Conservation (phyloP, 2,113 vertebrate species). For the Peromyscus californicus region DNA sequence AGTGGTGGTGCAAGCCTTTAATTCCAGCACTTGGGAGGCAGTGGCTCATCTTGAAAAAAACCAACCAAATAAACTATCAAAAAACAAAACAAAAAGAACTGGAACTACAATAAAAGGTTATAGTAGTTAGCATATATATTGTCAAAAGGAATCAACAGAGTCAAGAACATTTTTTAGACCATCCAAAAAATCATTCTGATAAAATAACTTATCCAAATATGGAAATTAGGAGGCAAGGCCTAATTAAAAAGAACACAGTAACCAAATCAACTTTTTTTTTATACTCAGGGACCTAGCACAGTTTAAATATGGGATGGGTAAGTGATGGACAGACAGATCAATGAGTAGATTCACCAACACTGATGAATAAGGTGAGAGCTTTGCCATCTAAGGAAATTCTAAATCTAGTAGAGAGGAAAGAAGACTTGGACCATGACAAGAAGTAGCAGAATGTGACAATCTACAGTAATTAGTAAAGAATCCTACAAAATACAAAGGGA, state of each 20-base stretch:
- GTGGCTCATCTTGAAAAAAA: too few species aligned
- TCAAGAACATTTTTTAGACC: slow-evolving; percentile 30
- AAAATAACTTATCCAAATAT: not conserved
- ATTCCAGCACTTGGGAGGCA: not conserved
- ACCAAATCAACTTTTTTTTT: not conserved
- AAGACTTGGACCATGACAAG: not conserved
- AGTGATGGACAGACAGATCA: not conserved
- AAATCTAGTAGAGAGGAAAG: not conserved
- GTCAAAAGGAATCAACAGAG: slow-evolving; percentile 45
- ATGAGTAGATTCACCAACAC: not conserved
- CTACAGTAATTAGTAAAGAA: not conserved
- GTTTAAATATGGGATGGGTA: not conserved
- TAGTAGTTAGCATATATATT: not conserved
- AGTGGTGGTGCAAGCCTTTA: not conserved
- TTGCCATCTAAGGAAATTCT: not conserved
- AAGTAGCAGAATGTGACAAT: not conserved
- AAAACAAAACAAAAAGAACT: not conserved
- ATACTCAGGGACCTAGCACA: not conserved
- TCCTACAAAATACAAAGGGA: not conserved
- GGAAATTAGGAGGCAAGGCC: not conserved
- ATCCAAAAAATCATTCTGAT: slow-evolving; percentile 47
- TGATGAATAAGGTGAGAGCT: not conserved
- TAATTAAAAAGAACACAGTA: slow-evolving; percentile 55
- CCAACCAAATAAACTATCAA: not conserved
- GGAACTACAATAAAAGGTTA: not conserved